A percentile compares a stretch with the other conserved stretches of the same genome.
Conservation (phyloP, 2,888 invertebrate genomes). For the Alsophila aescularia region DNA sequence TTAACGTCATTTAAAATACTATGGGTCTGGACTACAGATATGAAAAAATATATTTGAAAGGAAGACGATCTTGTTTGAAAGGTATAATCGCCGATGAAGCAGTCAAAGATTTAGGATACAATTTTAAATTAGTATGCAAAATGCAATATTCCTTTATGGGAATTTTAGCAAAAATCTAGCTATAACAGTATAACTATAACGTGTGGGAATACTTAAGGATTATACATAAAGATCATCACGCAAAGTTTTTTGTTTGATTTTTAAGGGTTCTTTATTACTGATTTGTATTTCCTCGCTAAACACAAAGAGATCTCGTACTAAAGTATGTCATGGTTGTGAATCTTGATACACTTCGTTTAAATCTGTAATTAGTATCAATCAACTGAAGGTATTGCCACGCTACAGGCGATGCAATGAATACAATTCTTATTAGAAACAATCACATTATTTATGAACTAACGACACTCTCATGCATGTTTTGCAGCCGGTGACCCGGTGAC, state of each 20-base stretch:
- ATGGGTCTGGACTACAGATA: no score
- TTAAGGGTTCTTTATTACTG: not conserved
- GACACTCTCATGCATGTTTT: not conserved
- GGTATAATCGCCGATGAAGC: no score
- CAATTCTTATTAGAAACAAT: slow-evolving; percentile 9
- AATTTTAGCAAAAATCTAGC: no score
- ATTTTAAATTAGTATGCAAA: no score
- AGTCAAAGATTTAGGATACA: no score
- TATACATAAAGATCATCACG: not conserved
- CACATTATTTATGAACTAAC: not conserved
- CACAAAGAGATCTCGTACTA: not conserved
- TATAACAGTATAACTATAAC: no score
- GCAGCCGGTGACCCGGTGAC: not conserved
- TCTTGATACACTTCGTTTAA: slow-evolving; percentile 1
- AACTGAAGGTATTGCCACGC: slow-evolving; percentile 4
- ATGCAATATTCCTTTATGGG: no score
- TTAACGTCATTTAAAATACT: no score
- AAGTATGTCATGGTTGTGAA: slow-evolving; percentile 5
- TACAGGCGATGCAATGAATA: not conserved
- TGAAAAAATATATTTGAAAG: no score
- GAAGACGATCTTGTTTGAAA: no score
- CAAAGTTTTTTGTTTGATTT: no score
- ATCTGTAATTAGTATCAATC: slow-evolving; percentile 7
- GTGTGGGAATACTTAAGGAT: no score
- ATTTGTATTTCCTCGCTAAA: not conserved